Base-by-base conservation (phyloP, 1,140 invertebrate species). In the Megathymus violae region DNA sequence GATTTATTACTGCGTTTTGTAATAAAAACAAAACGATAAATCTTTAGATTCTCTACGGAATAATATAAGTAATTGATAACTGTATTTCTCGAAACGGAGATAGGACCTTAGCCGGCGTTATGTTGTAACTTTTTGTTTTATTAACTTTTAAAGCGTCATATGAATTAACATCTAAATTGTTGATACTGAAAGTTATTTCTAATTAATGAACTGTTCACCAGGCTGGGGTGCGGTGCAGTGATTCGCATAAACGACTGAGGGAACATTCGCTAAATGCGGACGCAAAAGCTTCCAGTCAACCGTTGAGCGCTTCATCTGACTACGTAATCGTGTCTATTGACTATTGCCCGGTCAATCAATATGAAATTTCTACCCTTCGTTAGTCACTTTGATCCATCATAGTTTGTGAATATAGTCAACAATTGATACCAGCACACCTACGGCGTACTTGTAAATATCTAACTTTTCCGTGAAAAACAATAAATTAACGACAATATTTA, bases 191-290 rank as follows among this genome's bases (percentile, higher is more conserved):
- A 16, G 58, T 54, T 47, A 46, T 58, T 71, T 61, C 38, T 65
- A 74, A 68, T 69, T 71, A 74, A 69, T 68, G 61, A 41, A 76
- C 62, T 73, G 66, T 69, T 67, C 61, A 31, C 27, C 36, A 43
- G 61, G 63, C 54, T 51, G 70, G 71, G 73, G 74, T 48, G 64
- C 52, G 60, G 64, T 46, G 75, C 80, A 83, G 73, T 84, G 81
- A 84, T 73, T 83, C 78, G 78, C 82, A 72, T 75, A 78, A 84
- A 67, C 76, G 71, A 73, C 74, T 70, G 70, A 67, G 69, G 60
- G 68, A 54, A 62, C 75, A 75, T 81, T 77, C 73, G 71, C 63
- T 77, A 69, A 76, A 76, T 74, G 70, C 70, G 60, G 69, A 64
- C 69, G 70, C 69, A 76, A 80, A 76, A 80, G 75, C 67, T 66